Conservation (phyloP, 64 coral and sea anemone species). For the Stylophora pistillata region DNA sequence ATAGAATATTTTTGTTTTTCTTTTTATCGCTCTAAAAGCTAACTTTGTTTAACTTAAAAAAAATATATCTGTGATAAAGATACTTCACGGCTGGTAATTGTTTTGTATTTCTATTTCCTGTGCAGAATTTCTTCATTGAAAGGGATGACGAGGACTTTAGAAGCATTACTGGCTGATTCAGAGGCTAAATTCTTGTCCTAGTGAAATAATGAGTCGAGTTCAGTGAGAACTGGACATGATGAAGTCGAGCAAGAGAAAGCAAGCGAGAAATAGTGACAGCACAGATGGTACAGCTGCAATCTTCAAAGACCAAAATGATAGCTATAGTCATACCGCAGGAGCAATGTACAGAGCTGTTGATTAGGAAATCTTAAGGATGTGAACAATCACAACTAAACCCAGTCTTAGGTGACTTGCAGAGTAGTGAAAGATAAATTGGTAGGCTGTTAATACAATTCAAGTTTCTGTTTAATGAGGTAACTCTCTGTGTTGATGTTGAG, state of each 20-base stretch:
- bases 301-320: background rate
- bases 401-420: background rate
- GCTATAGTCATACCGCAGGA: background rate
- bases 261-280: too few species aligned
- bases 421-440: constrained; percentile 15
- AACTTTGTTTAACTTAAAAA: too few species aligned
- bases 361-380: background rate
- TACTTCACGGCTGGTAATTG: background rate
- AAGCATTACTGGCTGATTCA: constrained; percentile 61
- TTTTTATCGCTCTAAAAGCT: too few species aligned
- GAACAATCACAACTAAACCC: background rate
- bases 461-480: background rate
- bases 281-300: background rate
- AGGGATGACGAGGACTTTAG: constrained; percentile 67
- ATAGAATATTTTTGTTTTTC: too few species aligned
- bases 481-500: background rate
- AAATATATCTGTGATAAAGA: too few species aligned
- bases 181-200: constrained; percentile 60
- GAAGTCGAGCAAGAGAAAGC: background rate
- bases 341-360: background rate
- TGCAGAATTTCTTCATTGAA: constrained; percentile 65
- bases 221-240: background rate
- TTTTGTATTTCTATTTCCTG: background rate
- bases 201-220: background rate
- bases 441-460: constrained; percentile 14